phyloP scores from a whole-genome alignment of 2,888 invertebrate genomes.

The Drosophila birchii region DNA sequence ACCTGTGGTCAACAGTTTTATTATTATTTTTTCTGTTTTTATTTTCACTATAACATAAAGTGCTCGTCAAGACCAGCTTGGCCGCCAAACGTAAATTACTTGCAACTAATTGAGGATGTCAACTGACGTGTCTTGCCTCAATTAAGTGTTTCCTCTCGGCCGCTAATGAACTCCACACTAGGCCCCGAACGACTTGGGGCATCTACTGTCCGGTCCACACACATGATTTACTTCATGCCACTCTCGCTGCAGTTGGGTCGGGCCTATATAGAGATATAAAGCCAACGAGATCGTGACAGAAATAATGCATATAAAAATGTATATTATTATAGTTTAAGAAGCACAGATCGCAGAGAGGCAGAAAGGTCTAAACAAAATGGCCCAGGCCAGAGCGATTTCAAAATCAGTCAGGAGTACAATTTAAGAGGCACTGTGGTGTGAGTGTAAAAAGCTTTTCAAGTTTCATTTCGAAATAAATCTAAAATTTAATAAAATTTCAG shows the following conservation, averaged over 20 bases:
- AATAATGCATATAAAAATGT: constrained; percentile 81
- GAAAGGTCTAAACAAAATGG: constrained; percentile 58
- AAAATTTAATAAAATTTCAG: background rate
- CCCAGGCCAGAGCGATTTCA: constrained; percentile 42
- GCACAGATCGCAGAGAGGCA: constrained; percentile 28
- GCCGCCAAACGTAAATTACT: constrained; percentile 61
- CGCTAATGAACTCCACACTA: constrained; percentile 42
- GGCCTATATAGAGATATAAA: constrained; percentile 79
- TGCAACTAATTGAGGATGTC: constrained; percentile 77
- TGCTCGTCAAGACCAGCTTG: constrained; percentile 41
- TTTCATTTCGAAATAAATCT: background rate
- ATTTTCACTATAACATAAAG: constrained; percentile 1
- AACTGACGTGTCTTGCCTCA: constrained; percentile 61
- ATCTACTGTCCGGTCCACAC: constrained; percentile 15
- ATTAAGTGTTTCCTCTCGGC: constrained; percentile 57
- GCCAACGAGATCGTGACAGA: constrained; percentile 81
- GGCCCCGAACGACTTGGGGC: constrained; percentile 14
- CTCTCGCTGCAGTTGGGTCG: constrained; percentile 17
- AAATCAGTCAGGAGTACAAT: constrained; percentile 49
- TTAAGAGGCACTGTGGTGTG: constrained; percentile 62
- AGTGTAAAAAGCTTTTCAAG: no score
- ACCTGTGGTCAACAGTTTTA: constrained; percentile 38
- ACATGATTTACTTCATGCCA: constrained; percentile 25
- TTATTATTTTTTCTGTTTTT: constrained; percentile 1
- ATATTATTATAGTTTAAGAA: constrained; percentile 73